Evolutionary conservation across 2,888 invertebrate genomes (phyloP), one percentile per base, ranked within the genome.

Genomic region (Lycaena phlaeas): DNA sequence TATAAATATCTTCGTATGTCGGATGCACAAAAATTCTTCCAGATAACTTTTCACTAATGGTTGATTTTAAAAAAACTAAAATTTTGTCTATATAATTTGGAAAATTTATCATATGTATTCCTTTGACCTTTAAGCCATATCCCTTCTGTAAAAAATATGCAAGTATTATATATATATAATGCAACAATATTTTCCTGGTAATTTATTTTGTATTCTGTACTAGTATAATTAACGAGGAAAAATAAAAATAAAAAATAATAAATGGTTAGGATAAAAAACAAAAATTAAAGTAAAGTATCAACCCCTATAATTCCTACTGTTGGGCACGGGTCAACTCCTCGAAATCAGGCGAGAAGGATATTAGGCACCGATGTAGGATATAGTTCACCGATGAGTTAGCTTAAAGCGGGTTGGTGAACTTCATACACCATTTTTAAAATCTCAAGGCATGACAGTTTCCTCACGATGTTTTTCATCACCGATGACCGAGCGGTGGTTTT

Each of bases 51-150:
- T 59, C 44, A 25, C 61, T 67, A 0, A 74, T 14, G 0, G 63
- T 52, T 42, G 64, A 61, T 42, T 66, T 76, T 0, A 73, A 28
- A 1, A 75, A 37, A 0, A 45, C 38, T 0, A 69, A 37, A 0
- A 73, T 27, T 0, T 52, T 42, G 0, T 68, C 66, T 0, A 68
- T 41, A 42, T 62, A 54, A 47, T 61, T 68, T 0, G 74, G 73
- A 3, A 48, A 31, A 4, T 68, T 56, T 22, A 75, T 31, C 1
- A 74, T 25, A 38, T 71, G 64, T 11, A 76, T 57, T 0, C 59
- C 61, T 46, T 67, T 70, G 3, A 74, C 4, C 46, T 61, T 54
- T 25, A 60, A 50, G 2, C 64, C 63, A 14, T 54, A 71, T 2
- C 67, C 66, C 47, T 71, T 60, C 72, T 56, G 43, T n/a, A 44